Percentiles rank a stretch among this genome's conserved stretches.
phyloP scores from a whole-genome alignment of 2,113 vertebrate species.

The Himantopus leucocephalus region DNA sequence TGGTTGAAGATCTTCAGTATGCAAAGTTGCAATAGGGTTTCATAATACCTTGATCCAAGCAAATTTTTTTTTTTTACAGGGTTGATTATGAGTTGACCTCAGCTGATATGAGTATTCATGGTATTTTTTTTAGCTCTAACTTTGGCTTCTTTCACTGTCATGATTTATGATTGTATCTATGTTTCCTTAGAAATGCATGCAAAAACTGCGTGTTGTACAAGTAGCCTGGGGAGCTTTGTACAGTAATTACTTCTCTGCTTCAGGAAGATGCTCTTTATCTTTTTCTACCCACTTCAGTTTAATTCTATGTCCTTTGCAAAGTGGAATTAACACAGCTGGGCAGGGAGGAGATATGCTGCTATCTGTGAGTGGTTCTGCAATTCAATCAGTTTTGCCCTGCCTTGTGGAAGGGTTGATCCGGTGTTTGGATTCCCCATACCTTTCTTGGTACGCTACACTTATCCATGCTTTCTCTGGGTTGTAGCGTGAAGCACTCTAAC shows the following conservation, averaged over 20 bases:
- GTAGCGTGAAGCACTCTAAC: not conserved
- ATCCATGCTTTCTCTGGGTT: not conserved
- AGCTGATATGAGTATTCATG: not conserved
- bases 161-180: not conserved
- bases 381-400: not conserved
- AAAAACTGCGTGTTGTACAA: not conserved
- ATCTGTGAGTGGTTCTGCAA: not conserved
- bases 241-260: not conserved
- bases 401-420: not conserved
- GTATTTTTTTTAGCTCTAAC: not conserved
- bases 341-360: not conserved
- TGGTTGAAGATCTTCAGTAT: not conserved
- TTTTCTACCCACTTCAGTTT: not conserved
- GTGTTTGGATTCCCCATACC: not conserved
- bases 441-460: not conserved
- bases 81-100: not conserved
- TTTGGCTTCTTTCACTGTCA: not conserved
- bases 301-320: not conserved
- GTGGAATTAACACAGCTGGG: not conserved
- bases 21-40: not conserved
- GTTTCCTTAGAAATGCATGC: not conserved
- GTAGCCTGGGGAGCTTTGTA: not conserved
- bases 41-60: not conserved
- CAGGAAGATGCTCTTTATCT: not conserved
- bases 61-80: not conserved